Base-by-base conservation (phyloP, 2,797 vertebrate genomes). In the Chanos chanos region DNA sequence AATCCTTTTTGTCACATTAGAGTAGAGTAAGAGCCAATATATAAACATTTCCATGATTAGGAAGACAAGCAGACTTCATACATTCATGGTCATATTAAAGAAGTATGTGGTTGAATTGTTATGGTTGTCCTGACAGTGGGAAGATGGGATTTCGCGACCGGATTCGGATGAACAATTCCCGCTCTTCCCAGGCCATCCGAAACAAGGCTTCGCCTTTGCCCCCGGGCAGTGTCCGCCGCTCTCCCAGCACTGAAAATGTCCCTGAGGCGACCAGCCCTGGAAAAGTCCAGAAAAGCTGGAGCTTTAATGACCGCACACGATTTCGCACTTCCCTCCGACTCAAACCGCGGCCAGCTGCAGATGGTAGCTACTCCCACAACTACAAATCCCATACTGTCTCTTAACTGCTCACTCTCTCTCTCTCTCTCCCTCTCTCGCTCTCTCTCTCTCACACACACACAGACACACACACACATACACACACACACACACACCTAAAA, bases 231-330 rank as follows among this genome's bases (percentile, higher is more conserved):
- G 83, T 92, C 2, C 87, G 86, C 10, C 81, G 68, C 43, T 93
- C 95, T 1, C 94, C 94, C n/a, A 93, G 91, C 81, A 86, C 89
- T 1, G 96, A 98, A 80, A 93, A 94, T 0, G 34, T 91, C 2
- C 81, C 90, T 0, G 94, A 96, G 60, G 81, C 86, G 52, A 76
- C 84, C 66, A 97, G 94, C 74, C 94, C 95, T 0, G 91, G 89
- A 49, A 98, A 97, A 76, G 95, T 98, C 65, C 95, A 96, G 85
- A 99, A 99, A 76, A 99, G 96, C 81, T 99, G 96, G 95, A 99
- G 96, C 78, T 99, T 99, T 73, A 98, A 97, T 0, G 96, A 99
- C 78, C 90, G 96, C 53, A 97, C 96, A 0, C 91, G 94, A 0
- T 95, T 98, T 79, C 92, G 95, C 8, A 94, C 96, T 0, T 99